A percentile compares a stretch with the other conserved stretches of the same genome.
These are phyloP conservation scores for Dione juno DNA, from an alignment of 2,888 invertebrate genomes.

Conservation along the genomic window DNA sequence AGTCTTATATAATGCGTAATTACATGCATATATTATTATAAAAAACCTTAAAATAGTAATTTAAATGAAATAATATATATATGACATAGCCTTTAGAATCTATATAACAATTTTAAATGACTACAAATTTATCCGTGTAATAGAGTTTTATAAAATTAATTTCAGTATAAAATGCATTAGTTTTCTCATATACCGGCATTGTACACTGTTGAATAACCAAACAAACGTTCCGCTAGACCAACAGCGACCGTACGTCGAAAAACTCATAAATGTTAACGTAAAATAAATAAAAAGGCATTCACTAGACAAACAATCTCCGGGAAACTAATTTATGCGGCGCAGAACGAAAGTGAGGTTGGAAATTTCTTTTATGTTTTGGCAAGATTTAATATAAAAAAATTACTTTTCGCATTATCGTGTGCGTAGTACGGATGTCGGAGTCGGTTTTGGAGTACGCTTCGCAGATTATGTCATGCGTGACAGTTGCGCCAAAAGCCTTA, in stretches of 20 bases:
- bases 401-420: slow-evolving; percentile 79
- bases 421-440: slow-evolving; percentile 60
- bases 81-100: too few species aligned
- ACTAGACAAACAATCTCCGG: slow-evolving; percentile 78
- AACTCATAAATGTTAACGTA: slow-evolving; percentile 76
- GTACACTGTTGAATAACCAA: slow-evolving; percentile 45
- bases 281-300: slow-evolving; percentile 68
- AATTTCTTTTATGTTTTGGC: slow-evolving; percentile 78
- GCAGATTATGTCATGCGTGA: slow-evolving; percentile 78
- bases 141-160: slow-evolving; percentile 36
- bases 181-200: slow-evolving; percentile 36
- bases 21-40: too few species aligned
- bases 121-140: slow-evolving; percentile 1
- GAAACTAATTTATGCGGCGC: slow-evolving; percentile 80
- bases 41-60: too few species aligned
- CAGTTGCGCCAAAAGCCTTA: slow-evolving; percentile 66
- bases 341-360: slow-evolving; percentile 64
- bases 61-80: too few species aligned
- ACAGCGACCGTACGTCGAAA: slow-evolving; percentile 54
- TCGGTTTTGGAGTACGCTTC: slow-evolving; percentile 59
- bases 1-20: too few species aligned
- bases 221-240: slow-evolving; percentile 48
- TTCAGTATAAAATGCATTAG: slow-evolving; percentile 39
- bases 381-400: slow-evolving; percentile 80
- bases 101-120: background rate